Base-by-base conservation (phyloP, 2,797 vertebrate species). In the Valencia hispanica region DNA sequence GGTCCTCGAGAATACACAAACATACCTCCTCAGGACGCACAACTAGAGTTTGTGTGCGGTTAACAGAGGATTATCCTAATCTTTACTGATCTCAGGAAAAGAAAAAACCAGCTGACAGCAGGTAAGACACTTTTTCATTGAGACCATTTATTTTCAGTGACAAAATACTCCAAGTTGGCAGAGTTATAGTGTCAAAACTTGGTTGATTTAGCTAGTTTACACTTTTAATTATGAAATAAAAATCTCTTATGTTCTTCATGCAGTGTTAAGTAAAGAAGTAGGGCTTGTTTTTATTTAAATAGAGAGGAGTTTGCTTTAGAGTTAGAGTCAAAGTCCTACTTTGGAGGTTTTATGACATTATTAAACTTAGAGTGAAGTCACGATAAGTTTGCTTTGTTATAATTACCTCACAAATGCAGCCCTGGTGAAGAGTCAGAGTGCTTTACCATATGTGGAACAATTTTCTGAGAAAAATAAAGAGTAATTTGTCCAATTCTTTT, bases 321-420 rank as follows among this genome's bases (percentile, higher is more conserved):
- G 39, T 61, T 5, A 18, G 7, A 65, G 82, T 86, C 92, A 92
- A 90, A 89, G 88, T 92, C 87, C 90, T 80, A n/a, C 27, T 66
- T 48, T 34, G 14, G 11, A 34, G 20, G 18, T 75, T 92, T 92
- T 92, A 91, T 88, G 81, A 73, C 70, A 12, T 85, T 45, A 85
- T 69, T 66, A 43, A 8, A 69, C 74, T 34, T 11, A 2, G 0
- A 14, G 4, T 63, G 61, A 77, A 18, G 57, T 43, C 30, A 74
- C 53, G 30, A 81, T 68, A 75, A 25, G 32, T 32, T 45, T 5
- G 66, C 53, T 12, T 1, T 34, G n/a, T 68, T 27, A 43, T 63
- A 7, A 53, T 45, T 41, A 15, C 32, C 7, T 59, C 30, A 69
- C n/a, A 32, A 1, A 45, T 18, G 8, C 0, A 34, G 50, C 15